Evolutionary conservation across 1,140 invertebrate species (phyloP).

Genomic region (Drosophila parabipectinata): DNA sequence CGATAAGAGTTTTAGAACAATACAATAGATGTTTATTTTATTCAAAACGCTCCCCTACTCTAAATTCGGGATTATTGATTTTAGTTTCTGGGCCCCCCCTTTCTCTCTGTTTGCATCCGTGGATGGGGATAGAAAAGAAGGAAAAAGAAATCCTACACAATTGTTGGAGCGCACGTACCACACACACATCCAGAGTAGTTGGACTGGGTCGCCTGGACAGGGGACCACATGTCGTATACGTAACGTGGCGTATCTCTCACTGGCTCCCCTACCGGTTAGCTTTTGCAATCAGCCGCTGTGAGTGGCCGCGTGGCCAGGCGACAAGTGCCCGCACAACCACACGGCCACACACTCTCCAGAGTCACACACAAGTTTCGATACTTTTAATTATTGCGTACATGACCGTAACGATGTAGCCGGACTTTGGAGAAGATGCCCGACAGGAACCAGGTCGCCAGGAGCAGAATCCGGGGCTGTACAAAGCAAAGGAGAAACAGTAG

Average conservation of each 20-base stretch:
- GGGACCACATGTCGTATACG: slow-evolving; percentile 75
- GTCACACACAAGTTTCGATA: slow-evolving; percentile 70
- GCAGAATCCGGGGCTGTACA: background rate
- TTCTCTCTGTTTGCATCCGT: background rate
- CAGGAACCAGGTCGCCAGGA: slow-evolving; percentile 16
- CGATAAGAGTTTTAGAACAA: background rate
- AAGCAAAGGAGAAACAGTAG: background rate
- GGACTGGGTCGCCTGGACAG: slow-evolving; percentile 10
- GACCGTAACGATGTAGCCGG: slow-evolving; percentile 76
- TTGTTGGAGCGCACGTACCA: slow-evolving; percentile 76
- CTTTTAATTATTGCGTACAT: slow-evolving; percentile 83
- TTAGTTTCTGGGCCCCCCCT: background rate
- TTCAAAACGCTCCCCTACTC: background rate
- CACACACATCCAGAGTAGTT: slow-evolving; percentile 38
- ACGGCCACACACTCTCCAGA: slow-evolving; percentile 27
- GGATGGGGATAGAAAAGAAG: slow-evolving; percentile 7
- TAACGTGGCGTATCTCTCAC: slow-evolving; percentile 71
- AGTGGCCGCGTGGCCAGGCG: slow-evolving; percentile 71
- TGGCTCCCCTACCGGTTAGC: slow-evolving; percentile 47
- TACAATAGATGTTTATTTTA: background rate
- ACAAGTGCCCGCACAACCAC: slow-evolving; percentile 62
- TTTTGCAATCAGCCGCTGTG: slow-evolving; percentile 73
- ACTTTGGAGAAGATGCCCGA: slow-evolving; percentile 63
- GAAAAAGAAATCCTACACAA: slow-evolving; percentile 65
- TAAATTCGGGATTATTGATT: background rate